A percentile compares a stretch with the other conserved stretches of the same genome.
These are phyloP conservation scores for Eidolon helvum DNA, from an alignment of 2,113 vertebrate species.

Conservation along the genomic window DNA sequence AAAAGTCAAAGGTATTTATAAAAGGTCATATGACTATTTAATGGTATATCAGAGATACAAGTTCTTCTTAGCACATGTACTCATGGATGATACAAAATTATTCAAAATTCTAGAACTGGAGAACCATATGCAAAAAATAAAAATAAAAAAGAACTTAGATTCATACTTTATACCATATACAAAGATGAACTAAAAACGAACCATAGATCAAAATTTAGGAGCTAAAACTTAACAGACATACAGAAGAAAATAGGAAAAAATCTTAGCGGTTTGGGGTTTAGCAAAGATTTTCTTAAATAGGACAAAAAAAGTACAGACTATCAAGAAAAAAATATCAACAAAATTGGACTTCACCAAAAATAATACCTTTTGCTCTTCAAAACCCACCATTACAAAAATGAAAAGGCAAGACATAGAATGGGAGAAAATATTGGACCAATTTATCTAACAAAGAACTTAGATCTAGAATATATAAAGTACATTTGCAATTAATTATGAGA, in stretches of 20 bases:
- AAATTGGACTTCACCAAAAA: background rate
- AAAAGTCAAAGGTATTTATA: background rate
- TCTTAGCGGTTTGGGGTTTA: background rate
- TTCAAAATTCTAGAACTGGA: background rate
- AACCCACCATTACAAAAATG: background rate
- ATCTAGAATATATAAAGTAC: background rate
- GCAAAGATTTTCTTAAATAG: background rate
- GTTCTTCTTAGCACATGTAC: background rate
- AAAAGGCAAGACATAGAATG: background rate
- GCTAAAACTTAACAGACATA: background rate
- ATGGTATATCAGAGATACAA: background rate
- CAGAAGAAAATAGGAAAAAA: background rate
- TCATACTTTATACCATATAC: background rate
- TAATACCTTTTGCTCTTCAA: background rate
- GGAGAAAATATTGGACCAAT: background rate
- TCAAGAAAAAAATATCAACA: background rate
- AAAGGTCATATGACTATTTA: background rate
- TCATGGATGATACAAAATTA: background rate
- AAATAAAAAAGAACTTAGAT: background rate
- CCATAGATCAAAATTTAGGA: background rate
- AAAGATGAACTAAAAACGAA: background rate
- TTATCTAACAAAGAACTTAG: background rate
- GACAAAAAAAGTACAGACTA: background rate
- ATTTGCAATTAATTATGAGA: background rate
- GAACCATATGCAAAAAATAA: background rate